Evolutionary conservation across 2,888 invertebrate species (phyloP), one percentile per base, ranked within the genome.

Genomic region (Daptonema setosum): DNA sequence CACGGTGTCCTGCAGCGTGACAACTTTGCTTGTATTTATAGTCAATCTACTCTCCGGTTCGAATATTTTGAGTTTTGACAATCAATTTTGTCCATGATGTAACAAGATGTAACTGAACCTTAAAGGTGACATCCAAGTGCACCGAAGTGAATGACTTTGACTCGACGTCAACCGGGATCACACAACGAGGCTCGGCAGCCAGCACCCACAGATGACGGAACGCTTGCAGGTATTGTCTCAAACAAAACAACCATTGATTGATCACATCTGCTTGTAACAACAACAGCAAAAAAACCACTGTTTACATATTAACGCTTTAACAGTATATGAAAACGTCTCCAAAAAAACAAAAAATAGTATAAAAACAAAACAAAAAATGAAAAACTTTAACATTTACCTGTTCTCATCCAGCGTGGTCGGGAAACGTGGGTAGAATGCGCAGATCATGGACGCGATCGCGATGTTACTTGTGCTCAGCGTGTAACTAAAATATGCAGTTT

Each of bases 331-430:
- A n/a, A n/a, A n/a, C n/a, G n/a, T n/a, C n/a, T n/a, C n/a, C n/a
- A n/a, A n/a, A n/a, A n/a, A n/a, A n/a, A n/a, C n/a, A n/a, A n/a
- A n/a, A n/a, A n/a, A n/a, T n/a, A n/a, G n/a, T n/a, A n/a, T n/a
- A n/a, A n/a, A n/a, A n/a, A n/a, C n/a, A n/a, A n/a, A n/a, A n/a
- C n/a, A n/a, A n/a, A n/a, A n/a, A n/a, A n/a, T n/a, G n/a, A n/a
- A n/a, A n/a, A n/a, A n/a, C n/a, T n/a, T n/a, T n/a, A 24, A 5
- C n/a, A 35, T 25, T 2, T 22, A 48, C 52, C 11, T 29, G 28
- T 93, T 93, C 66, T 93, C 93, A 68, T 86, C 87, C 66, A 87
- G 87, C 69, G 90, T 88, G 1, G 84, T 87, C 22, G 93, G 93
- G 73, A 88, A 93, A 71, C 90, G 90, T 1, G 93, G 93, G 73